These are phyloP conservation scores for Pteropus alecto DNA, from an alignment of 2,113 vertebrate species.

Conservation along the genomic window DNA sequence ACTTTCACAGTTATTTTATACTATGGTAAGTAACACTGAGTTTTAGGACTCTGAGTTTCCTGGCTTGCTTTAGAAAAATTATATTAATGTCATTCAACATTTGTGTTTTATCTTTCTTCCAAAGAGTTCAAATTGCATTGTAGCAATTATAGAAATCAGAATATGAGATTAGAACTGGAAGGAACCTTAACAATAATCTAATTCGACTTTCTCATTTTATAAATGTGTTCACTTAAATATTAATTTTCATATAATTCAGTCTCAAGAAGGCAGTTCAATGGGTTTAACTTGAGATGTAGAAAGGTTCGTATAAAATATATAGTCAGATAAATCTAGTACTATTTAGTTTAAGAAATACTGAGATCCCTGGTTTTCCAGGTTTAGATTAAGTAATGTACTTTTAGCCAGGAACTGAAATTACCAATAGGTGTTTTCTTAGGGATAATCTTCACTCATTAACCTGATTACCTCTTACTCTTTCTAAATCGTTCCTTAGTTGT, in stretches of 20 bases:
- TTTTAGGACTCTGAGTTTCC: conserved; percentile 14
- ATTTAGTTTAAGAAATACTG: background rate
- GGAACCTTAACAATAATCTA: conserved; percentile 11
- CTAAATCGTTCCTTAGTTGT: background rate
- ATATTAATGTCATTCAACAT: conserved; percentile 18
- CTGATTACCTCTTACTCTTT: background rate
- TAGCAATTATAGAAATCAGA: conserved; percentile 14
- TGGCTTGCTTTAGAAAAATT: background rate
- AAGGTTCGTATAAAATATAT: background rate
- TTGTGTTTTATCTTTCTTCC: conserved; percentile 17
- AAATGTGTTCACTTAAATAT: conserved; percentile 18
- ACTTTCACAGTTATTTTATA: background rate
- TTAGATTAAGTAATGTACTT: background rate
- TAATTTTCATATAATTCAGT: conserved; percentile 38
- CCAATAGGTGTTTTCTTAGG: background rate
- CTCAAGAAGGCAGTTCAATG: background rate
- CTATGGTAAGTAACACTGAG: background rate
- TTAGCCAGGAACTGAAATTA: background rate
- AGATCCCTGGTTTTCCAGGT: background rate
- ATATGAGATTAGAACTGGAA: conserved; percentile 16
- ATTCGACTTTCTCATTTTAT: conserved; percentile 27
- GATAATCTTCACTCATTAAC: background rate
- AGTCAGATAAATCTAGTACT: background rate
- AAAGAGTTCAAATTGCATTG: conserved; percentile 28
- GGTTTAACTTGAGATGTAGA: background rate